phyloP scores from a whole-genome alignment of 1,140 invertebrate genomes.

The Drosophila suzukii region DNA sequence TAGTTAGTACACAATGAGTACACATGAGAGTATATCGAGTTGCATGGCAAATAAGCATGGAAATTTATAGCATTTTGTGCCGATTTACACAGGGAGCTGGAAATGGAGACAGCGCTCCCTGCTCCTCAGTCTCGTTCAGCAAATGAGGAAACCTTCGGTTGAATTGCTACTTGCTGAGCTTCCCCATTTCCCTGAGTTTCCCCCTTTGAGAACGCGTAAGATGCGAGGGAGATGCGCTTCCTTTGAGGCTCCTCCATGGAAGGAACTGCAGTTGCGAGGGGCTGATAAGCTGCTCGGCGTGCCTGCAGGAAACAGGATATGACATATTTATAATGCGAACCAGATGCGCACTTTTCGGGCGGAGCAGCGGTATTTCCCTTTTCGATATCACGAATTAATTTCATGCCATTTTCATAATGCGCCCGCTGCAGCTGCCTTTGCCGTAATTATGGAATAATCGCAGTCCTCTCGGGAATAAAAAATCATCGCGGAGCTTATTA shows the following conservation, averaged over 20 bases:
- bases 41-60: constrained; percentile 33
- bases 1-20: constrained; percentile 16
- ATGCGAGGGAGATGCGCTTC: constrained; percentile 23
- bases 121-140: constrained; percentile 6
- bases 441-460: constrained; percentile 56
- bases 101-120: constrained; percentile 10
- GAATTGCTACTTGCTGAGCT: constrained; percentile 29
- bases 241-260: constrained; percentile 25
- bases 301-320: constrained; percentile 78
- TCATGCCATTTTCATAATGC: constrained; percentile 37
- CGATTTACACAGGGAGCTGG: constrained; percentile 41
- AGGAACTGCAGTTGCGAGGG: constrained; percentile 20
- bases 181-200: constrained; percentile 4
- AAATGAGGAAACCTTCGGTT: constrained; percentile 40
- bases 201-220: constrained; percentile 2
- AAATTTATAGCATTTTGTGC: constrained; percentile 47
- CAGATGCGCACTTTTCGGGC: constrained; percentile 66
- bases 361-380: constrained; percentile 2
- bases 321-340: constrained; percentile 79
- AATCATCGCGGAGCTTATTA: constrained; percentile 35
- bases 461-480: constrained; percentile 29
- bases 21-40: constrained; percentile 22
- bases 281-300: constrained; percentile 56
- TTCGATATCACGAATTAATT: constrained; percentile 43
- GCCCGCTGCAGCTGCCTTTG: constrained; percentile 47